Conservation (phyloP, 1,140 invertebrate species). For the Cyrtorhinus lividipennis region DNA sequence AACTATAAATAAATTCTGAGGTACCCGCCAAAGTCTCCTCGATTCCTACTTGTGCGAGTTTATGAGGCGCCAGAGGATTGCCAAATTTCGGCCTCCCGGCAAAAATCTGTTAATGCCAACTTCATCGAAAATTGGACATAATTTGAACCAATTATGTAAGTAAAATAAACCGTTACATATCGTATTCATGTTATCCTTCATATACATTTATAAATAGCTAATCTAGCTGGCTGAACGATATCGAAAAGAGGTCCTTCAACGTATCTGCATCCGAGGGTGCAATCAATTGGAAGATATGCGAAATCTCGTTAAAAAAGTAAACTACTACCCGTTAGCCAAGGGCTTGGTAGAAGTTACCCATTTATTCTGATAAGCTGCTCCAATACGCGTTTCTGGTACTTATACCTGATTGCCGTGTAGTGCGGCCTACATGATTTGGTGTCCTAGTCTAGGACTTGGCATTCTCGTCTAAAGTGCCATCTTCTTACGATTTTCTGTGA, state of each 20-base stretch:
- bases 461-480: no score
- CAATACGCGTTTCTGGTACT: no score
- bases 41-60: not conserved
- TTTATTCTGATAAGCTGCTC: no score
- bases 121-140: not conserved
- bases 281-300: no score
- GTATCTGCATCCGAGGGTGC: conserved; percentile 12
- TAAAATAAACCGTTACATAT: not conserved
- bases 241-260: not conserved
- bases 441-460: no score
- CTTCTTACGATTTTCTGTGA: no score
- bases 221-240: not conserved
- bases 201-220: not conserved
- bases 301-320: no score
- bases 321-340: no score
- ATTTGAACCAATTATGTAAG: not conserved
- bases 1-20: not conserved
- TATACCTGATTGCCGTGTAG: no score
- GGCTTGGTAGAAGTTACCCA: no score
- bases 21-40: not conserved
- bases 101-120: not conserved
- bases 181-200: not conserved
- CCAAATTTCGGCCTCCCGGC: not conserved
- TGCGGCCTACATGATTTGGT: no score
- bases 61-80: not conserved